Base-by-base conservation (phyloP, 1,140 invertebrate species). In the Cydia amplana region DNA sequence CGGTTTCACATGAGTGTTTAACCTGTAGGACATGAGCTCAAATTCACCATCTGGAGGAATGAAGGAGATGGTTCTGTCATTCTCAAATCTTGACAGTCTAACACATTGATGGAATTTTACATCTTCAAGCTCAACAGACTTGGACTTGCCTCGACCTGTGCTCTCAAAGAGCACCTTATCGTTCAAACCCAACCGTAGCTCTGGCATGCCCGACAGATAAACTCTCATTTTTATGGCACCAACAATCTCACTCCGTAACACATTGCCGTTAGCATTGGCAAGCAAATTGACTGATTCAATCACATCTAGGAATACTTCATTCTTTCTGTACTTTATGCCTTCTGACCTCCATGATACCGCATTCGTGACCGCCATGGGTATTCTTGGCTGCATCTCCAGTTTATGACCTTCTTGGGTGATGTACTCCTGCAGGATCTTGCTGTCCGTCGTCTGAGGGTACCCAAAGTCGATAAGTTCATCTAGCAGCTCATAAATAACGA, bases 41-140 rank as follows among this genome's bases (percentile, higher is more conserved):
- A 99, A 99, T 90, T 99, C 99, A 28, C 99, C 99, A 94, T 99
- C 99, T 0, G 99, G 99, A 60, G 99, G 99, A 87, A 99, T 99
- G 84, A 99, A 99, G 0, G 98, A 99, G 80, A 99, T 99, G 0
- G 98, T 99, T 51, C 99, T 95, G 88, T 99, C 99, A 89, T 99
- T 99, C 89, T 99, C 99, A 94, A 99, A 99, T 70, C 97, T 94
- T 0, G 99, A 99, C 70, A 99, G 92, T 79, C 99, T 94, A 0
- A 99, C 99, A 93, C 99, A 99, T 88, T 99, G 99, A 93, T 99
- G 99, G 88, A 99, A 99, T 91, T 99, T 99, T 0, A 99, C 98
- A 93, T 99, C 99, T 93, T 99, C 99, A 51, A 99, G 91, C 92
- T 99, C 99, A 0, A 99, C 99, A 23, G 98, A 99, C 92, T 99